Percentiles rank a stretch among this genome's conserved stretches.
phyloP scores from a whole-genome alignment of 1,140 invertebrate genomes.

The Polypedilum vanderplanki region DNA sequence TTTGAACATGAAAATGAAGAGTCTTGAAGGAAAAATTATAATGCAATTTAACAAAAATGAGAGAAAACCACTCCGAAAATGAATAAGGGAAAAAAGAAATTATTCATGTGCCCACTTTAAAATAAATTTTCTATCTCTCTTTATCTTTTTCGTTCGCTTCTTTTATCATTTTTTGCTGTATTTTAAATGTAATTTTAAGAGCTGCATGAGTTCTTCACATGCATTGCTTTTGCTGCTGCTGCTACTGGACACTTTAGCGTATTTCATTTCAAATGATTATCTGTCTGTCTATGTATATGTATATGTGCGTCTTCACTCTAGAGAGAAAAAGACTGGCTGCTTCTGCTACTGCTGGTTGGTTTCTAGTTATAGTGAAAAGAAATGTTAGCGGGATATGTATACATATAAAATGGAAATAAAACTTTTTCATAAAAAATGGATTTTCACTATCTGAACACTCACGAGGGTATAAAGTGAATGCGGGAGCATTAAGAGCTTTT shows the following conservation, averaged over 20 bases:
- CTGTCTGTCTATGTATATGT: not conserved
- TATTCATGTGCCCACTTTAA: not conserved
- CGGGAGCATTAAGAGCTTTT: not conserved
- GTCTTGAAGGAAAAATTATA: not conserved
- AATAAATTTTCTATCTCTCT: not conserved
- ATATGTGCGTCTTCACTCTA: not conserved
- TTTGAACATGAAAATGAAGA: not conserved
- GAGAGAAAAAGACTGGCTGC: too few species aligned
- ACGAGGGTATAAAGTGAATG: not conserved
- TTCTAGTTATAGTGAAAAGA: too few species aligned
- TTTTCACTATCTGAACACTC: not conserved
- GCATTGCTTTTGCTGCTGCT: not conserved
- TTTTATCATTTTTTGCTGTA: not conserved
- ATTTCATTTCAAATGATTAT: constrained; percentile 14
- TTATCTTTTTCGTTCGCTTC: too few species aligned
- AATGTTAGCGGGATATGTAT: not conserved
- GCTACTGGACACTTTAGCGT: not conserved
- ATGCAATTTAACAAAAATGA: not conserved
- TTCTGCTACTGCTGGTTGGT: too few species aligned
- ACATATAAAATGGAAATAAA: not conserved
- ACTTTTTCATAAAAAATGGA: constrained; percentile 11
- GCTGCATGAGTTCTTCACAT: constrained; percentile 5
- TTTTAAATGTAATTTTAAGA: not conserved
- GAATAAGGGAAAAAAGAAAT: not conserved
- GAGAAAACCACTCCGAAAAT: not conserved